phyloP scores from a whole-genome alignment of 2,113 vertebrate species.

The Butastur rufipennis region DNA sequence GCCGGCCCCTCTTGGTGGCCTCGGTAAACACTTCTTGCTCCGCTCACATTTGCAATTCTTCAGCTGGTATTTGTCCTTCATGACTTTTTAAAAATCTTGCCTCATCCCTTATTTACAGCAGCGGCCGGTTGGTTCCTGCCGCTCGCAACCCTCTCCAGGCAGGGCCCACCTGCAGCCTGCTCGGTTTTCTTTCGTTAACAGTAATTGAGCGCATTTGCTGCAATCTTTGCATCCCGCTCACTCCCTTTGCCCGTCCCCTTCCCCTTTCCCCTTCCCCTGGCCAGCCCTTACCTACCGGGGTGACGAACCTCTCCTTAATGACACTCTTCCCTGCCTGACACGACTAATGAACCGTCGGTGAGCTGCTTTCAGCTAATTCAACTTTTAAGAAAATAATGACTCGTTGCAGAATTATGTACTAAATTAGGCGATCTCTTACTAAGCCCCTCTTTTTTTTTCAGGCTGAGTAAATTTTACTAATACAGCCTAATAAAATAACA shows the following conservation, averaged over 20 bases:
- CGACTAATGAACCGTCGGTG: constrained; percentile 33
- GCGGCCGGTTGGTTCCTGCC: background rate
- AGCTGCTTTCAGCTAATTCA: constrained; percentile 68
- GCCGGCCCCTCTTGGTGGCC: background rate
- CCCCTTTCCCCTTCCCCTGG: background rate
- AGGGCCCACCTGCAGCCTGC: background rate
- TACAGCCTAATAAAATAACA: constrained; percentile 53
- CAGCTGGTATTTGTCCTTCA: background rate
- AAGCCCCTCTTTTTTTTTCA: constrained; percentile 14
- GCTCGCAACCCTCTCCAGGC: background rate
- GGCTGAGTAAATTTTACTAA: constrained; percentile 52
- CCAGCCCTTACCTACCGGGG: constrained; percentile 39
- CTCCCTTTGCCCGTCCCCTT: background rate
- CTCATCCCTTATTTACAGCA: background rate
- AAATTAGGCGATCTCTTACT: constrained; percentile 69
- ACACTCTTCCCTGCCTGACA: constrained; percentile 42
- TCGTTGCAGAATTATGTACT: constrained; percentile 48
- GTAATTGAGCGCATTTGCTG: background rate
- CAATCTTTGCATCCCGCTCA: background rate
- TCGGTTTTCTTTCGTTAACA: background rate
- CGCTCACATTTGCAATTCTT: background rate
- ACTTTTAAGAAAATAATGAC: constrained; percentile 69
- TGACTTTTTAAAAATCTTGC: background rate
- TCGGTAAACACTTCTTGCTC: background rate
- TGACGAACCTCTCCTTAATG: constrained; percentile 40